Percentiles rank a stretch among this genome's conserved stretches.
These are phyloP conservation scores for Nilaparvata lugens DNA, from an alignment of 1,140 invertebrate species.

Conservation along the genomic window DNA sequence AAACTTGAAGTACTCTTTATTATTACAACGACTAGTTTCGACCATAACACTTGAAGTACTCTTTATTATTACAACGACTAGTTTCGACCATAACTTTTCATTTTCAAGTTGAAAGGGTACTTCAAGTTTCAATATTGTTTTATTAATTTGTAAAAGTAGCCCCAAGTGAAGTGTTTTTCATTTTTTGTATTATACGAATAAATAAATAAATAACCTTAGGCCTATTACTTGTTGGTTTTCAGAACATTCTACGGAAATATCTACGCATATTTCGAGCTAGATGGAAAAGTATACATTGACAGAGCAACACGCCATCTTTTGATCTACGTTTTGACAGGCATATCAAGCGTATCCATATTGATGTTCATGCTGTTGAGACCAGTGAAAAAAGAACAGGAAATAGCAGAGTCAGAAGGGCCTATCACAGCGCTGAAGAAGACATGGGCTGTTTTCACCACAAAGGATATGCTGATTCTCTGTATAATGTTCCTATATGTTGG, in stretches of 20 bases:
- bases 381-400: slow-evolving; percentile 21
- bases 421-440: slow-evolving; percentile 63
- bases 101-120: no score
- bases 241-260: slow-evolving; percentile 24
- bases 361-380: slow-evolving; percentile 55
- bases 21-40: no score
- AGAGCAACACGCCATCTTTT: slow-evolving; percentile 54
- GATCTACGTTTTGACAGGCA: slow-evolving; percentile 58
- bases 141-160: no score
- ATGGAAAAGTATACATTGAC: slow-evolving; percentile 39
- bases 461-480: slow-evolving; percentile 74
- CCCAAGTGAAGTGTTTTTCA: no score
- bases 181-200: no score
- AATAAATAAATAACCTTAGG: no score
- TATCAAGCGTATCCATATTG: slow-evolving; percentile 60
- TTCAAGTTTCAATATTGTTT: no score
- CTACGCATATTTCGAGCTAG: slow-evolving; percentile 19
- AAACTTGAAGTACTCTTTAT: no score
- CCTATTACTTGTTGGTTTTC: no score
- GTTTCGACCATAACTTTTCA: no score
- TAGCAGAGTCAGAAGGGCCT: slow-evolving; percentile 39
- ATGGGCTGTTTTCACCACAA: slow-evolving; percentile 63
- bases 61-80: no score
- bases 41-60: no score
- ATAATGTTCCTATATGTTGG: slow-evolving; percentile 85